Conservation (phyloP, 2,113 vertebrate species). For the Peromyscus maniculatus region DNA sequence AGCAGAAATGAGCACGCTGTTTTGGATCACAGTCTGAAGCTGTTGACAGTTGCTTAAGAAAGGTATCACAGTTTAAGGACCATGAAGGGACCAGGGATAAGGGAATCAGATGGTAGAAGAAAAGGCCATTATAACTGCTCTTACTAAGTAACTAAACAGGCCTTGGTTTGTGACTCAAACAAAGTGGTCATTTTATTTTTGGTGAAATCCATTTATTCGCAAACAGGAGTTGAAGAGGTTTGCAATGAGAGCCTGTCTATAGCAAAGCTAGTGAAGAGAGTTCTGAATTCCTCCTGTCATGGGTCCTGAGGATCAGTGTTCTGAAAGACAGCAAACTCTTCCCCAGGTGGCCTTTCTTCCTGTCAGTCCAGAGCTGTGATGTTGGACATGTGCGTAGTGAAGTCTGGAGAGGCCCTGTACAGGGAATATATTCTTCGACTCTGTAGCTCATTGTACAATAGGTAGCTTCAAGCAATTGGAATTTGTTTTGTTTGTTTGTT, state of each 20-base stretch:
- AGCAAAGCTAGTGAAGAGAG: background rate
- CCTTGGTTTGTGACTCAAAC: background rate
- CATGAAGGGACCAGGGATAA: background rate
- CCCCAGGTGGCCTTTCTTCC: background rate
- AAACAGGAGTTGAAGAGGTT: conserved; percentile 44
- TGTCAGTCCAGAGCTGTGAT: background rate
- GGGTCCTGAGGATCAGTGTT: background rate
- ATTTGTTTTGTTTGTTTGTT: background rate
- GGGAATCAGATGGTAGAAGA: background rate
- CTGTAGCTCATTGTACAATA: background rate
- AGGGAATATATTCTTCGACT: background rate
- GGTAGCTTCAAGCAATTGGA: background rate
- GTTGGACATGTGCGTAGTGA: background rate
- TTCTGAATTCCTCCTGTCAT: background rate
- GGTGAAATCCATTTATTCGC: background rate
- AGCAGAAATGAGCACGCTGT: background rate
- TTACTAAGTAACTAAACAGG: background rate
- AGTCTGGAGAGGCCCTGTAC: background rate
- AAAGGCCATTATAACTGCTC: background rate
- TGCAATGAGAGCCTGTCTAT: background rate
- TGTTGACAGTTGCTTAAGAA: background rate
- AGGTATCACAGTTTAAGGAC: background rate
- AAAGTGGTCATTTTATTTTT: background rate
- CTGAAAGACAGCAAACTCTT: background rate
- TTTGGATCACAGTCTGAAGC: background rate